Evolutionary conservation across 2,113 vertebrate genomes (phyloP), one percentile per base, ranked within the genome.

Genomic region (Tyrannus savana): DNA sequence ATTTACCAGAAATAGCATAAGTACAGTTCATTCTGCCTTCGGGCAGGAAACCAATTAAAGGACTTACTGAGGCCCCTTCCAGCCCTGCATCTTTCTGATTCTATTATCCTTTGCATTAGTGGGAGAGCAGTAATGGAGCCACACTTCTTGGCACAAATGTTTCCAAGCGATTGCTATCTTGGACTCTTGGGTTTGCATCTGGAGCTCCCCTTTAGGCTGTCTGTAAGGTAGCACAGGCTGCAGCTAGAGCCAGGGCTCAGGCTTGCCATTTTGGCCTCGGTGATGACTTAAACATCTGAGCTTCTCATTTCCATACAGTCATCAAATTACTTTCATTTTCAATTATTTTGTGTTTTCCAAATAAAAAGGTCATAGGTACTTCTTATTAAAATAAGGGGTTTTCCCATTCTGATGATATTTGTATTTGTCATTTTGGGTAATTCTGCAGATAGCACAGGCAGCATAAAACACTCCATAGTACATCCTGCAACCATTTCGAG

Each of bases 31-130:
- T 87, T 89, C 73, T 93, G 94, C 93, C 93, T 96, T 95, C 0
- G 6, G 89, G 94, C 89, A 96, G 93, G 80, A 92, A 95, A 90
- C 73, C 89, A 89, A 84, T 95, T 92, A 92, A 81, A 95, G 89
- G 86, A 30, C 86, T 84, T 60, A 75, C 47, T 7, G 80, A 74
- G 80, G 91, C 86, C 89, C 73, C 77, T 95, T 95, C 76, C 89
- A 95, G 89, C 71, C 47, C 82, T 55, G 53, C 46, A 14, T 85
- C 87, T 55, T 95, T 85, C 84, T 90, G 87, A 90, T 88, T 95
- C 84, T 91, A 89, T 96, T 96, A 94, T 91, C 67, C 59, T 56
- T 85, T 59, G 67, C 94, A 90, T 94, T 95, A 94, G 75, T 62
- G 59, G 78, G 66, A 96, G 62, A 94, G 71, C 62, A 94, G 77